Conservation (phyloP, 2,888 invertebrate species). For the Papilio gigon region DNA sequence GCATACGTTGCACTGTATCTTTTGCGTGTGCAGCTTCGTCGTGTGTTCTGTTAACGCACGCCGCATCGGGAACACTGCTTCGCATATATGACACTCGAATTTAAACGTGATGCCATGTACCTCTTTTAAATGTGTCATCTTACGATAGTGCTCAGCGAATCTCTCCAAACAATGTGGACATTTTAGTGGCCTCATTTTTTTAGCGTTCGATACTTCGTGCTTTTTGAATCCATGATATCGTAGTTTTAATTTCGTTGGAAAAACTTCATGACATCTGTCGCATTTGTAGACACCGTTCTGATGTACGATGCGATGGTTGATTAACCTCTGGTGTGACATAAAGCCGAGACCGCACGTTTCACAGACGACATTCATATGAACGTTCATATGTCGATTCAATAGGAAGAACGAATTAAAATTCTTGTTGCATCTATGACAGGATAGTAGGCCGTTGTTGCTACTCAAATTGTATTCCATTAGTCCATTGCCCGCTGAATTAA, state of each 20-base stretch:
- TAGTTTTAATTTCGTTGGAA: conserved; percentile 69
- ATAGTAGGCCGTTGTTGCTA: conserved; percentile 59
- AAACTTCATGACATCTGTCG: conserved; percentile 68
- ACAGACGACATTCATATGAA: conserved; percentile 73
- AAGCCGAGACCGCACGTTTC: conserved; percentile 76
- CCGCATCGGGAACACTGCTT: conserved; percentile 64
- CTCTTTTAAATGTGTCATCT: conserved; percentile 74
- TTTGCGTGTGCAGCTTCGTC: conserved; percentile 71
- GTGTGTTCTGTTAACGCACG: conserved; percentile 74
- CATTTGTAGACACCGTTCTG: conserved; percentile 72
- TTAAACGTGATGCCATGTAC: conserved; percentile 71
- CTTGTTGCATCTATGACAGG: conserved; percentile 71
- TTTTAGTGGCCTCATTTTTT: conserved; percentile 70
- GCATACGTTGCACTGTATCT: conserved; percentile 71
- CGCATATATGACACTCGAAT: conserved; percentile 70
- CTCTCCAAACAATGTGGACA: conserved; percentile 75
- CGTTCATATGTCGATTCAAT: conserved; percentile 76
- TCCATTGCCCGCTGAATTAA: conserved; percentile 73
- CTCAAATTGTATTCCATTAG: conserved; percentile 72
- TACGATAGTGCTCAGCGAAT: conserved; percentile 73
- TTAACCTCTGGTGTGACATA: conserved; percentile 71
- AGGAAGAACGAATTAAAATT: conserved; percentile 73
- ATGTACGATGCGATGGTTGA: conserved; percentile 71
- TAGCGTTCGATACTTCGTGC: conserved; percentile 67
- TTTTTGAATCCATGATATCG: conserved; percentile 71